A percentile compares a stretch with the other conserved stretches of the same genome.
Evolutionary conservation across 2,113 vertebrate species (phyloP).

Genomic region (Solea solea): DNA sequence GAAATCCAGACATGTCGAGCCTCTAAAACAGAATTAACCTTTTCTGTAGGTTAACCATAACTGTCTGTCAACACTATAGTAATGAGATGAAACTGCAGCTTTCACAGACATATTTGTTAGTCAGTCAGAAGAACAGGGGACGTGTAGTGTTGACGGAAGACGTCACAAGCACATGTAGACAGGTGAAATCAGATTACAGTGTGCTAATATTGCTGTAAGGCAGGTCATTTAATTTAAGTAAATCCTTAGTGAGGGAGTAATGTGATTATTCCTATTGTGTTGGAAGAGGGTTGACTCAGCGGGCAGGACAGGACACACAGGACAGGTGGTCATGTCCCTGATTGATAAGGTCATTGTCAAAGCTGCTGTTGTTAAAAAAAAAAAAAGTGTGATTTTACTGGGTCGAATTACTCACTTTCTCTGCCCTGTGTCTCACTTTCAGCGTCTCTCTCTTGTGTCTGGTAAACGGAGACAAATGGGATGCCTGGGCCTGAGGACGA

Average conservation of each 20-base stretch:
- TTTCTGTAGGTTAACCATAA: too few species aligned
- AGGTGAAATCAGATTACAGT: slow-evolving; percentile 43
- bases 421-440: slow-evolving; percentile 84
- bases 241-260: slow-evolving; percentile 40
- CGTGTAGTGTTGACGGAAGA: slow-evolving; percentile 23
- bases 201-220: slow-evolving; percentile 39
- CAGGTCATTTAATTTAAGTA: slow-evolving; percentile 59
- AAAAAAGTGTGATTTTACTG: background rate
- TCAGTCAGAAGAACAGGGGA: background rate
- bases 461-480: slow-evolving; percentile 88
- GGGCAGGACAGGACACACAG: slow-evolving; percentile 6
- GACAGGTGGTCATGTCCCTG: background rate
- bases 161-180: slow-evolving; percentile 7
- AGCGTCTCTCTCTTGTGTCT: slow-evolving; percentile 75
- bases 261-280: slow-evolving; percentile 49
- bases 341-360: slow-evolving; percentile 19
- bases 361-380: background rate
- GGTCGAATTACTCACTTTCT: slow-evolving; percentile 84
- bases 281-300: slow-evolving; percentile 39
- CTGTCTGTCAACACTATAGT: background rate
- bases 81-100: background rate
- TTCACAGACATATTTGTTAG: slow-evolving; percentile 5
- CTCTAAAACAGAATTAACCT: too few species aligned
- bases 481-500: slow-evolving; percentile 85
- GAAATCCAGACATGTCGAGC: too few species aligned